phyloP scores from a whole-genome alignment of 2,797 vertebrate genomes.

The Bradypus variegatus region DNA sequence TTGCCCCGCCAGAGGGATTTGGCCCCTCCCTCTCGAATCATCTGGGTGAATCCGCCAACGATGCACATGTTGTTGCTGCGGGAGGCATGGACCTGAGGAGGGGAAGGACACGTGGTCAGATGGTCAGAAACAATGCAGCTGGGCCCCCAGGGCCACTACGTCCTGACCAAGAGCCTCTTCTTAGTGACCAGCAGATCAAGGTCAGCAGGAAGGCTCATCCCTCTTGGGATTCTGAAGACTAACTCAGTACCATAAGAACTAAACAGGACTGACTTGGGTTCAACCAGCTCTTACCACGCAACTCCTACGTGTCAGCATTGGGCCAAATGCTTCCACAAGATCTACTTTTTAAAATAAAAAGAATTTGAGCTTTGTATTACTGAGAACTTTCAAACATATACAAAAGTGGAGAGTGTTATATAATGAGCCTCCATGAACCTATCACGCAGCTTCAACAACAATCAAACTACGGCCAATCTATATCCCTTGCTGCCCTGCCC shows the following conservation, averaged over 20 bases:
- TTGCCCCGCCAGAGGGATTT: conserved; percentile 94
- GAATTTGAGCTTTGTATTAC: neutral
- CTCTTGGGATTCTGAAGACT: neutral
- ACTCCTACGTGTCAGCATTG: rapidly evolving
- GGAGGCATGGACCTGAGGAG: conserved; percentile 89
- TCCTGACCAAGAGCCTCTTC: neutral
- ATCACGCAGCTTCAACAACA: neutral
- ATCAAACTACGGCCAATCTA: neutral
- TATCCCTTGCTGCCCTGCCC: neutral
- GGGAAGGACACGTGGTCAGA: neutral
- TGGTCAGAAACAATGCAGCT: neutral
- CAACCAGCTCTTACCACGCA: no score
- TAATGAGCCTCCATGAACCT: neutral
- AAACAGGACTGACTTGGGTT: neutral
- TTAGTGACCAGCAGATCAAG: neutral
- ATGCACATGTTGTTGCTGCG: conserved; percentile 92
- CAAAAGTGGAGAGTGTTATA: neutral
- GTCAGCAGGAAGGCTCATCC: neutral
- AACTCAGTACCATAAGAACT: neutral
- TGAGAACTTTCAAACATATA: neutral
- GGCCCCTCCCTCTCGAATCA: conserved; percentile 90
- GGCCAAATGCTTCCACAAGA: neutral
- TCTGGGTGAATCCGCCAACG: conserved; percentile 85
- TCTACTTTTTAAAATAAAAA: neutral
- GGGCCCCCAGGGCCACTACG: neutral